Percentiles rank a stretch among this genome's conserved stretches.
Conservation (phyloP, 1,140 invertebrate species). For the Popillia japonica region DNA sequence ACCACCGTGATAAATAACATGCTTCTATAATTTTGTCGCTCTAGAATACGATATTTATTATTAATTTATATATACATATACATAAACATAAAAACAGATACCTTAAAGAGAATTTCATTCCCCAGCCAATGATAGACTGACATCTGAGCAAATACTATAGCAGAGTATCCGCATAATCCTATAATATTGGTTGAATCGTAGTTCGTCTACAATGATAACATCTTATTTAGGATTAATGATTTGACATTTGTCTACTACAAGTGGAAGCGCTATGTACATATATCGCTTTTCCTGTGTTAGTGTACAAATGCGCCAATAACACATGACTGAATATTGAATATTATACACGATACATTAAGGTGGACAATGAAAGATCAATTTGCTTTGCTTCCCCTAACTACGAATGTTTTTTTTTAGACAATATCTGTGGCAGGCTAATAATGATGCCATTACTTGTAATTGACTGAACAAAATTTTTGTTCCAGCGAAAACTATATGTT, state of each 20-base stretch:
- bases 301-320: too few relatives aligned
- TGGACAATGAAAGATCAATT: too few relatives aligned
- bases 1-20: slow-evolving; percentile 3
- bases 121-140: background rate
- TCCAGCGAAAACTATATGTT: too few relatives aligned
- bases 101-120: background rate
- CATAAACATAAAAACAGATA: background rate
- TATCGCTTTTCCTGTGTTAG: background rate
- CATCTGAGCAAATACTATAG: slow-evolving; percentile 11
- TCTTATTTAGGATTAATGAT: background rate
- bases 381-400: too few relatives aligned
- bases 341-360: too few relatives aligned
- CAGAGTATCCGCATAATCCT: background rate
- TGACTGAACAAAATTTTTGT: too few relatives aligned
- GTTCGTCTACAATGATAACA: background rate
- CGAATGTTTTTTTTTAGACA: too few relatives aligned
- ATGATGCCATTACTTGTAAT: too few relatives aligned
- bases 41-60: background rate
- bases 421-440: too few relatives aligned
- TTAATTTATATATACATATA: background rate
- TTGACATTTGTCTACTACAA: background rate
- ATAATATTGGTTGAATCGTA: background rate
- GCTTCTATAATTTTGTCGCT: slow-evolving; percentile 22
- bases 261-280: background rate
- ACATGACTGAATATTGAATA: too few relatives aligned